phyloP scores from a whole-genome alignment of 1,140 invertebrate species.

The Pseudomyrmex dendroicus region DNA sequence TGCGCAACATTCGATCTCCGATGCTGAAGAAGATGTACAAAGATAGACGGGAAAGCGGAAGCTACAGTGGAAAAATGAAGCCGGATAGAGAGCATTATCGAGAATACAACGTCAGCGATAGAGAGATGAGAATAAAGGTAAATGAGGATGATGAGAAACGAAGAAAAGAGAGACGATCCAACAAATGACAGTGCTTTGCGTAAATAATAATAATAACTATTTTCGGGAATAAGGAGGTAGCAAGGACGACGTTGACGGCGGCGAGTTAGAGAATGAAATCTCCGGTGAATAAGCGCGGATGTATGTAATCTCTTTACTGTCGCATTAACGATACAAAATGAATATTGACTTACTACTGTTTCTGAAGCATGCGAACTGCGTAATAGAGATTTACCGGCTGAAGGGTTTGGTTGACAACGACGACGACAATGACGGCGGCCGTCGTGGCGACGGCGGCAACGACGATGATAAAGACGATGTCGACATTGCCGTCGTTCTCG shows the following conservation, averaged over 20 bases:
- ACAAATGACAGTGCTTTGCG: slow-evolving; percentile 62
- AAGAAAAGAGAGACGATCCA: background rate
- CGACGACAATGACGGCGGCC: slow-evolving; percentile 3
- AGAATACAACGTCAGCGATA: background rate
- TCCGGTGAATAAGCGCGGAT: slow-evolving; percentile 65
- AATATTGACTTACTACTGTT: slow-evolving; percentile 73
- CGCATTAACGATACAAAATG: slow-evolving; percentile 71
- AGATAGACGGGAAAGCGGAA: slow-evolving; percentile 16
- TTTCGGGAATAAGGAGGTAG: background rate
- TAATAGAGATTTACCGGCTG: slow-evolving; percentile 70
- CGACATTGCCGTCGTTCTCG: slow-evolving; percentile 34
- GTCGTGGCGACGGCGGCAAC: background rate
- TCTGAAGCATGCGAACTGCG: slow-evolving; percentile 27
- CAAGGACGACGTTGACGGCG: background rate
- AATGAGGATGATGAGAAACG: background rate
- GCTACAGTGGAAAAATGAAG: background rate
- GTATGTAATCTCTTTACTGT: slow-evolving; percentile 67
- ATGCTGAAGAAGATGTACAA: slow-evolving; percentile 40
- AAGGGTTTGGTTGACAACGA: slow-evolving; percentile 25
- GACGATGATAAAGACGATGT: slow-evolving; percentile 36
- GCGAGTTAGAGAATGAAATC: slow-evolving; percentile 40
- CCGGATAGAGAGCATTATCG: slow-evolving; percentile 33
- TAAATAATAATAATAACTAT: slow-evolving; percentile 70
- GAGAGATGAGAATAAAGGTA: slow-evolving; percentile 43
- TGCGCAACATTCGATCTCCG: slow-evolving; percentile 45